phyloP scores from a whole-genome alignment of 2,113 vertebrate genomes.

The Xyliphius kryptos region DNA sequence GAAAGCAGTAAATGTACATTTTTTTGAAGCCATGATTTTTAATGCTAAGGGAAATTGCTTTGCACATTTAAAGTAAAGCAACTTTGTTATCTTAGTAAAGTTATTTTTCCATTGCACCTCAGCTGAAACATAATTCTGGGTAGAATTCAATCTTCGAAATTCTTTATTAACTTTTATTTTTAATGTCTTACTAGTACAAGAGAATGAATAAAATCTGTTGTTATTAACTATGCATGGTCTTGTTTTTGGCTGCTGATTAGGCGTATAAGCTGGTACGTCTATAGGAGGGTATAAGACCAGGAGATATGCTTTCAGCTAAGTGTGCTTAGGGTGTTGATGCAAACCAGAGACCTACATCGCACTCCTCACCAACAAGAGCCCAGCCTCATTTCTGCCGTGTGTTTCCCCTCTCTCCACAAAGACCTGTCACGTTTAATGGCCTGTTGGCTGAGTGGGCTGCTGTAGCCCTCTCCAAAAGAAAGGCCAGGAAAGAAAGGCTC shows the following conservation, averaged over 20 bases:
- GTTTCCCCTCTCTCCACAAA: slow-evolving; percentile 57
- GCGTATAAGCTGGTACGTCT: background rate
- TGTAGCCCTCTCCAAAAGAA: slow-evolving; percentile 57
- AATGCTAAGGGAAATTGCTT: too few species aligned
- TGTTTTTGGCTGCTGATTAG: slow-evolving; percentile 6
- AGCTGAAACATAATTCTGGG: too few species aligned
- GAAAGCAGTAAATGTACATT: too few species aligned
- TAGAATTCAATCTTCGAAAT: too few species aligned
- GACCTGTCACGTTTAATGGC: slow-evolving; percentile 71
- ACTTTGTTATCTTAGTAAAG: too few species aligned
- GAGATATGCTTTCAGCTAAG: slow-evolving; percentile 35
- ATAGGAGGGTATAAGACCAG: slow-evolving; percentile 25
- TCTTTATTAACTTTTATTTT: too few species aligned
- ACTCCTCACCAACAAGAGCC: slow-evolving; percentile 20
- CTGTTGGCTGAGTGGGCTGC: slow-evolving; percentile 66
- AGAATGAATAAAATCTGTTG: slow-evolving; percentile 6
- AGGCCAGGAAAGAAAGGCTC: slow-evolving; percentile 60
- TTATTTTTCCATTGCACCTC: too few species aligned
- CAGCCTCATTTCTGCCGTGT: slow-evolving; percentile 49
- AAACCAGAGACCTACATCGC: slow-evolving; percentile 39
- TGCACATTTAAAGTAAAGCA: too few species aligned
- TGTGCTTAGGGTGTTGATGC: slow-evolving; percentile 36
- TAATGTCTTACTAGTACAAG: background rate
- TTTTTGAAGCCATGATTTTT: too few species aligned
- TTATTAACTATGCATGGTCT: slow-evolving; percentile 10